Evolutionary conservation across 2,888 invertebrate species (phyloP).

Genomic region (Tipula helvola): DNA sequence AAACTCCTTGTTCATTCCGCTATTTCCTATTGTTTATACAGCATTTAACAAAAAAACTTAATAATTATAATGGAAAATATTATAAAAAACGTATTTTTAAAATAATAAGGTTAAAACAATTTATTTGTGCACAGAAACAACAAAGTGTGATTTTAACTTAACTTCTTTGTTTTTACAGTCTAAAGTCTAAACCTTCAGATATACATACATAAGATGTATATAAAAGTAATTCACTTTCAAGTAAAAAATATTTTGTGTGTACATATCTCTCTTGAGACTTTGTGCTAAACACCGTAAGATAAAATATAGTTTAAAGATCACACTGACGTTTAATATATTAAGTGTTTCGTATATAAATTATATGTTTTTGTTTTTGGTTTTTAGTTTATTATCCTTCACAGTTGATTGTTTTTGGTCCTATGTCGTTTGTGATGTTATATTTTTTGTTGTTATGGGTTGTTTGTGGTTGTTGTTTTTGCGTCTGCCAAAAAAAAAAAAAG

Average conservation of each 20-base stretch:
- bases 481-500: background rate
- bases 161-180: background rate
- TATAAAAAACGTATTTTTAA: background rate
- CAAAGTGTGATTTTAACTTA: background rate
- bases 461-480: too few relatives aligned
- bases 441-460: too few relatives aligned
- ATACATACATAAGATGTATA: background rate
- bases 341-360: background rate
- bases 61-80: background rate
- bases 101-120: background rate
- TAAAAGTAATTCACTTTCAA: background rate
- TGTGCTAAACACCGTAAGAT: background rate
- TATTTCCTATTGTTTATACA: background rate
- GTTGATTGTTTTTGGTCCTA: constrained; percentile 4
- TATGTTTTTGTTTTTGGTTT: background rate
- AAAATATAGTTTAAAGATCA: constrained; percentile 4
- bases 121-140: background rate
- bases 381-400: background rate
- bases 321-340: background rate
- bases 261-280: background rate
- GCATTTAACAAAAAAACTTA: background rate
- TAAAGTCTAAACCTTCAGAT: background rate
- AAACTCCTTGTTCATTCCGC: background rate
- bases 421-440: background rate
- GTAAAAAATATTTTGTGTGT: background rate